phyloP scores from a whole-genome alignment of 2,888 invertebrate genomes.

The Pristionchus entomophagus region DNA sequence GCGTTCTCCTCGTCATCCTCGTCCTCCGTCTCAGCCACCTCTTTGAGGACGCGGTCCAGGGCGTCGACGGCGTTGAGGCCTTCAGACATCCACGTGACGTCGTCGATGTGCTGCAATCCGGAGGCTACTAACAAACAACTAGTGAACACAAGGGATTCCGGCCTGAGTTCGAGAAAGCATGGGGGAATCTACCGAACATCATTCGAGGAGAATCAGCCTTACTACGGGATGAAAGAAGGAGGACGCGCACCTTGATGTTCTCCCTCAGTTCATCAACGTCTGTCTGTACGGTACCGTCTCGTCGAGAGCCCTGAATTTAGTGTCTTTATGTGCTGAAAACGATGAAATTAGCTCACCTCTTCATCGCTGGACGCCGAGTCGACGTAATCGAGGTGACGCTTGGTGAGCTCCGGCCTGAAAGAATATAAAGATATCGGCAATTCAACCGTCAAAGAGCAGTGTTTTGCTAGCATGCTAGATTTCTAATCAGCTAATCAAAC shows the following conservation, averaged over 20 bases:
- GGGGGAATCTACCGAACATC: not conserved
- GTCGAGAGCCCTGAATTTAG: not conserved
- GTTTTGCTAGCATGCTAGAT: not conserved
- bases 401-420: constrained; percentile 38
- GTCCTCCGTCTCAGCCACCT: constrained; percentile 48
- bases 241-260: constrained; percentile 36
- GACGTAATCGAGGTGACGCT: constrained; percentile 11
- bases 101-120: constrained; percentile 57
- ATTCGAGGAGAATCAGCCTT: too few relatives aligned
- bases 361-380: constrained; percentile 29
- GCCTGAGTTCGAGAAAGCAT: not conserved
- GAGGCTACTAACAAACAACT: constrained; percentile 18
- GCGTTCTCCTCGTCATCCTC: constrained; percentile 24
- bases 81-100: constrained; percentile 63
- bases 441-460: too few relatives aligned
- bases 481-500: not conserved
- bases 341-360: not conserved
- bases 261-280: constrained; percentile 36
- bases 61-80: constrained; percentile 66
- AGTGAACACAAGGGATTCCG: not conserved
- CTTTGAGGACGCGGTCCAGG: constrained; percentile 67
- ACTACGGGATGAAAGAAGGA: not conserved
- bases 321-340: not conserved
- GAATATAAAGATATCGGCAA: too few relatives aligned
- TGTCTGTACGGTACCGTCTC: constrained; percentile 38